phyloP scores from a whole-genome alignment of 1,140 invertebrate species.

The Ooceraea biroi region DNA sequence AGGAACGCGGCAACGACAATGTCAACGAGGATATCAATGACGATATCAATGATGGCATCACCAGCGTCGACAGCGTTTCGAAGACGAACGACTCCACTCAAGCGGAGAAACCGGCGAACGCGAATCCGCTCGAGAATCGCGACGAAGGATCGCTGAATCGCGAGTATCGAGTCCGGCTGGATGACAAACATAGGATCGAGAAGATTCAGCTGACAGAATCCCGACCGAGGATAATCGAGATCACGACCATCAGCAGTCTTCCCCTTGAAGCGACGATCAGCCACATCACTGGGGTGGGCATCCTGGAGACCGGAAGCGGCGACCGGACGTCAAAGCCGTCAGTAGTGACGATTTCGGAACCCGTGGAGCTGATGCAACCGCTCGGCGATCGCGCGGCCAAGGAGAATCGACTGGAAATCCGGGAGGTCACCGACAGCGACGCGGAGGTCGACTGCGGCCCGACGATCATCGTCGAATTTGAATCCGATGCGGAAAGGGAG shows the following conservation, averaged over 20 bases:
- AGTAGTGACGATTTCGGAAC: constrained; percentile 78
- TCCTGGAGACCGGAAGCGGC: constrained; percentile 71
- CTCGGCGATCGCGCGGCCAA: constrained; percentile 23
- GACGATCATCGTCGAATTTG: constrained; percentile 87
- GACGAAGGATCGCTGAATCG: not conserved
- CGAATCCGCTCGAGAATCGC: not conserved
- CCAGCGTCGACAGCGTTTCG: not conserved
- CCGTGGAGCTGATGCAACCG: constrained; percentile 74
- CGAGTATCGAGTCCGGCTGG: not conserved
- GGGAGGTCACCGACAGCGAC: constrained; percentile 81
- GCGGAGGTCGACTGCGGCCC: constrained; percentile 69
- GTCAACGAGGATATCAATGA: no score
- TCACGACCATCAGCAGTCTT: constrained; percentile 77
- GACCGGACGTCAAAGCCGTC: not conserved
- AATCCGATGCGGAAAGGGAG: constrained; percentile 87
- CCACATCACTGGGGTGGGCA: constrained; percentile 81
- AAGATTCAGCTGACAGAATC: constrained; percentile 54
- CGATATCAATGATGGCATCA: no score
- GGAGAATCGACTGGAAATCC: constrained; percentile 78
- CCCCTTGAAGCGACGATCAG: constrained; percentile 80
- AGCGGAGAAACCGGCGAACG: constrained; percentile 8
- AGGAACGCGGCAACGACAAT: constrained; percentile 10
- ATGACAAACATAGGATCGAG: constrained; percentile 74
- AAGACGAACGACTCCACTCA: constrained; percentile 50
- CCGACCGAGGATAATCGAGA: constrained; percentile 74